Evolutionary conservation across 2,888 invertebrate genomes (phyloP).

Genomic region (Merodon equestris): DNA sequence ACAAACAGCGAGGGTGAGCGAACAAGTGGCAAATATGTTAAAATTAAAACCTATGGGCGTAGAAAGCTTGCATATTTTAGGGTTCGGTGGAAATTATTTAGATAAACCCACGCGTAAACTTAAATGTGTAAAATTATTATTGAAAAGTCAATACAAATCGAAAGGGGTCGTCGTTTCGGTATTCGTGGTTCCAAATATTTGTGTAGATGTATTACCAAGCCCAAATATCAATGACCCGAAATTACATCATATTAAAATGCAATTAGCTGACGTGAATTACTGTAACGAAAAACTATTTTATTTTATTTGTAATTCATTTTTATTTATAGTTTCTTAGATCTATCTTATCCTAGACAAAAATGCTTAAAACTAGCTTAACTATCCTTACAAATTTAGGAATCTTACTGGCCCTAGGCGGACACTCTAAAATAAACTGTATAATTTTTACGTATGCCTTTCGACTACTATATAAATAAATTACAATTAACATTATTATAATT

Average conservation of each 20-base stretch:
- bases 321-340: too few species aligned
- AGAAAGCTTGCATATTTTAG: neutral
- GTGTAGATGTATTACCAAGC: constrained; percentile 37
- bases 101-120: constrained; percentile 18
- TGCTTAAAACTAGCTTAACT: too few species aligned
- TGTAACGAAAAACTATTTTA: too few species aligned
- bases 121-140: constrained; percentile 38
- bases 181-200: constrained; percentile 36
- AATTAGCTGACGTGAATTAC: neutral
- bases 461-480: too few species aligned
- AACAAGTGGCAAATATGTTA: constrained; percentile 28
- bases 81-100: neutral
- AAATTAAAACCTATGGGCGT: constrained; percentile 5
- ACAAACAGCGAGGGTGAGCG: constrained; percentile 57
- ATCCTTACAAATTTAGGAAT: too few species aligned
- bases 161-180: neutral
- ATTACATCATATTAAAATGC: neutral
- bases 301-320: too few species aligned
- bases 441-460: too few species aligned
- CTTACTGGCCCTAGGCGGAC: too few species aligned
- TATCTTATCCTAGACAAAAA: too few species aligned
- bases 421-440: too few species aligned
- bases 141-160: constrained; percentile 48
- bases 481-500: too few species aligned
- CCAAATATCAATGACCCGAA: constrained; percentile 27